Base-by-base conservation (phyloP, 2,113 vertebrate genomes). In the Cyprinodon tularosa region DNA sequence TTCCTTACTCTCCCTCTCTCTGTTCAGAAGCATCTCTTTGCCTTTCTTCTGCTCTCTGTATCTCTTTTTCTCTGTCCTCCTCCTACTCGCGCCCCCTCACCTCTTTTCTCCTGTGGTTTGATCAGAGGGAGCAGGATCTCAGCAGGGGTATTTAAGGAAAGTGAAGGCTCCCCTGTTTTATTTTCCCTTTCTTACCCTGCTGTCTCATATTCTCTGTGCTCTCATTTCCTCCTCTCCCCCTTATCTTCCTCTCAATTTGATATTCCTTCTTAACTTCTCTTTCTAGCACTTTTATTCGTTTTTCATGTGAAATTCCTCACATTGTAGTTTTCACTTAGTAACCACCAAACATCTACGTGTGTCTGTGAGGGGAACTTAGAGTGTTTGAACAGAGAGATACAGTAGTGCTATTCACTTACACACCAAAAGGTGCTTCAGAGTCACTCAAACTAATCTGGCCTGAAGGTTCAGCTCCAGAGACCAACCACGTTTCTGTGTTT, bases 111-210 rank as follows among this genome's bases (percentile, higher is more conserved):
- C 83, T 67, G n/a, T 50, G 47, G 81, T 90, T 92, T 90, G 85
- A 90, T 89, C 88, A 90, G 83, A 50, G 20, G 17, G 76, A 87
- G 85, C 82, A 81, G 74, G 74, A 72, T 87, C 85, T 79, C 86
- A 85, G 88, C 91, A 88, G 78, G 81, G 89, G 84, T 87, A 84
- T 88, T 89, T 86, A 87, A 88, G 81, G 84, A 88, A 79, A 85
- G 85, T 83, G 65, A 84, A 74, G 65, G 59, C 73, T 66, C 53
- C 75, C 75, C 61, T 44, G 48, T 66, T 86, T 78, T 77, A 68
- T 78, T 72, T 76, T 82, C 62, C 70, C 53, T 71, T 57, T 77
- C 47, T 7, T 61, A 38, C 64, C 62, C 67, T 50, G 15, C 72
- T 64, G 15, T 66, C 71, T 87, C 38, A 77, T 75, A 82, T 80